phyloP scores from a whole-genome alignment of 2,113 vertebrate species.

The Clarias macrocephalus region DNA sequence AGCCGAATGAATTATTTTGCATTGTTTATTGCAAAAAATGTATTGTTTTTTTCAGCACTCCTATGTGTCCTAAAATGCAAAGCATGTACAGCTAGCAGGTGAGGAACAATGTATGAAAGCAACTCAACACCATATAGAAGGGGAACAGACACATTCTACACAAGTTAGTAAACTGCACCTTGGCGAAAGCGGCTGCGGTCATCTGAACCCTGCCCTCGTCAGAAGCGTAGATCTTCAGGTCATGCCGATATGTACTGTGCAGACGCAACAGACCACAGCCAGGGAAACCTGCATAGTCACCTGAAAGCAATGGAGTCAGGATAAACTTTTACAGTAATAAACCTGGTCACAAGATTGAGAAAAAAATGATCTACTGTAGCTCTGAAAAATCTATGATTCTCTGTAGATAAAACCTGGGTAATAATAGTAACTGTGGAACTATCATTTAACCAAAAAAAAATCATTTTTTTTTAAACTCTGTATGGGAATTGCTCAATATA shows the following conservation, averaged over 20 bases:
- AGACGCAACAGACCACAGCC: constrained; percentile 86
- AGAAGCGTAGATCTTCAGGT: constrained; percentile 89
- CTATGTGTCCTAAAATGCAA: not conserved
- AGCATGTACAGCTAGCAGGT: not conserved
- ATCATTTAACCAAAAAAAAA: not conserved
- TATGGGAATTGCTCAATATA: not conserved
- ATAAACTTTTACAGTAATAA: not conserved
- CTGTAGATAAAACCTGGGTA: not conserved
- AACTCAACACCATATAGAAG: not conserved
- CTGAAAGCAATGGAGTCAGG: constrained; percentile 57
- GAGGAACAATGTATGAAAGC: not conserved
- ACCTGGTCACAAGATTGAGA: not conserved
- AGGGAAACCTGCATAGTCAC: constrained; percentile 89
- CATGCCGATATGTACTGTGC: constrained; percentile 87
- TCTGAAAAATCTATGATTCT: not conserved
- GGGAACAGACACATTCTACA: not conserved
- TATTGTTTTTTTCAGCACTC: not conserved
- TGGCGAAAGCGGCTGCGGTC: constrained; percentile 89
- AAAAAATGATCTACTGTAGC: not conserved
- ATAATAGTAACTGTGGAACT: not conserved
- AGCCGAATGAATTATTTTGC: not conserved
- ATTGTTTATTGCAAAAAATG: not conserved
- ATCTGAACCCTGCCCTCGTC: constrained; percentile 89
- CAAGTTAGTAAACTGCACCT: constrained; percentile 66
- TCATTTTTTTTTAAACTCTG: too few species aligned